Evolutionary conservation across 2,888 invertebrate genomes (phyloP).

Genomic region (Thymelicus sylvestris): DNA sequence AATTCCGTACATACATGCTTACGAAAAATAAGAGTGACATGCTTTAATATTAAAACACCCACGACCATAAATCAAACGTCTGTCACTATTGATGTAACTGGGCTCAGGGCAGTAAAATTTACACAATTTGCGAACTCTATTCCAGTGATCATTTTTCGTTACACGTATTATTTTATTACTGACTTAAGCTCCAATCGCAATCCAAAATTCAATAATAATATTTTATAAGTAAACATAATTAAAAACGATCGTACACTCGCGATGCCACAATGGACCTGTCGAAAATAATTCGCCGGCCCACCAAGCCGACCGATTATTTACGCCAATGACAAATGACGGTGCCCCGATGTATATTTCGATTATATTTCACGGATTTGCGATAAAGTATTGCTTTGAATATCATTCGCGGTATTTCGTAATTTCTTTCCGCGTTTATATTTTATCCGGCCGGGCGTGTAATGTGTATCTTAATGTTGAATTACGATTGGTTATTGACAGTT

Average conservation of each 20-base stretch:
- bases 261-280: slow-evolving; percentile 52
- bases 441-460: slow-evolving; percentile 20
- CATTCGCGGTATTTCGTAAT: slow-evolving; percentile 23
- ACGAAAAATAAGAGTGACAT: too few species aligned
- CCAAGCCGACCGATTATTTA: slow-evolving; percentile 62
- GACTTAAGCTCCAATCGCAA: not conserved
- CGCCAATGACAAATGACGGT: slow-evolving; percentile 71
- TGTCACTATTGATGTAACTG: too few species aligned
- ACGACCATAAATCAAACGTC: too few species aligned
- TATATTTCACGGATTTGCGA: slow-evolving; percentile 75
- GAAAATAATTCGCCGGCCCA: slow-evolving; percentile 71
- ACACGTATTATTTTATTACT: not conserved
- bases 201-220: slow-evolving; percentile 13
- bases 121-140: too few species aligned
- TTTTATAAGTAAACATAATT: slow-evolving; percentile 36
- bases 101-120: too few species aligned
- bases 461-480: slow-evolving; percentile 32
- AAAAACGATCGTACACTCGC: slow-evolving; percentile 36
- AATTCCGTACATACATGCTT: too few species aligned
- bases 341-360: slow-evolving; percentile 41
- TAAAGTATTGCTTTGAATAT: slow-evolving; percentile 42
- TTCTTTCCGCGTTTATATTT: slow-evolving; percentile 16
- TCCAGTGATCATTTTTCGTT: not conserved
- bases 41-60: too few species aligned
- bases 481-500: slow-evolving; percentile 29